These are phyloP conservation scores for Xiphophorus hellerii DNA, from an alignment of 2,113 vertebrate genomes.

Conservation along the genomic window DNA sequence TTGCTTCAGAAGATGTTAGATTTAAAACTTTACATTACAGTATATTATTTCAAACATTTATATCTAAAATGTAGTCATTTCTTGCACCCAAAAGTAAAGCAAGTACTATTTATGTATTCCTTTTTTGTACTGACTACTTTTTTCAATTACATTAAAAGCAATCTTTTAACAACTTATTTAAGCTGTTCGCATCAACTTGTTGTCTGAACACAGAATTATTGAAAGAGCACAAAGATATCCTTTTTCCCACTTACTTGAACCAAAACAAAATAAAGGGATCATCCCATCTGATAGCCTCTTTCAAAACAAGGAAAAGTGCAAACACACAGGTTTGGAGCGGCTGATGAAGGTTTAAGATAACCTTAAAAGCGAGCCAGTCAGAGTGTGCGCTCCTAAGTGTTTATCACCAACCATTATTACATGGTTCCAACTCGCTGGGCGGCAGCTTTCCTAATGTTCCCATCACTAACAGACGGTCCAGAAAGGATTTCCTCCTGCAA, in stretches of 20 bases:
- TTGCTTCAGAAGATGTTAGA: no score
- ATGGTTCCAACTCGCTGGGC: slow-evolving; percentile 24
- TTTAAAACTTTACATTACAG: no score
- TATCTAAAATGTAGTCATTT: neutral
- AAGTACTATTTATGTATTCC: neutral
- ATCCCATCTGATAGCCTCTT: slow-evolving; percentile 35
- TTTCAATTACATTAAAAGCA: neutral
- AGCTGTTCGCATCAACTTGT: neutral
- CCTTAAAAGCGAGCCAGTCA: slow-evolving; percentile 44
- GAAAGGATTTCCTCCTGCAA: slow-evolving; percentile 68
- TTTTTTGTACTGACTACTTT: neutral
- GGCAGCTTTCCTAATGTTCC: slow-evolving; percentile 65
- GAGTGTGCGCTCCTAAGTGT: slow-evolving; percentile 17
- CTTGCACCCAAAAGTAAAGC: neutral
- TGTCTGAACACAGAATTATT: slow-evolving; percentile 17
- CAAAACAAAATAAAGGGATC: slow-evolving; percentile 55
- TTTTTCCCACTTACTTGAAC: slow-evolving; percentile 28
- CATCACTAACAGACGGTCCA: slow-evolving; percentile 49
- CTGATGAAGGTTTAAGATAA: slow-evolving; percentile 64
- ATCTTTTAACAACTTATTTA: neutral
- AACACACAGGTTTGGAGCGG: slow-evolving; percentile 15
- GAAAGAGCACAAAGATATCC: slow-evolving; percentile 18
- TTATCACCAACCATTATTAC: slow-evolving; percentile 35
- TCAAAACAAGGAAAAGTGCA: slow-evolving; percentile 68
- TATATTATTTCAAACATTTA: no score